Conservation (phyloP, 2,888 invertebrate genomes). For the Halocaridina rubra region DNA sequence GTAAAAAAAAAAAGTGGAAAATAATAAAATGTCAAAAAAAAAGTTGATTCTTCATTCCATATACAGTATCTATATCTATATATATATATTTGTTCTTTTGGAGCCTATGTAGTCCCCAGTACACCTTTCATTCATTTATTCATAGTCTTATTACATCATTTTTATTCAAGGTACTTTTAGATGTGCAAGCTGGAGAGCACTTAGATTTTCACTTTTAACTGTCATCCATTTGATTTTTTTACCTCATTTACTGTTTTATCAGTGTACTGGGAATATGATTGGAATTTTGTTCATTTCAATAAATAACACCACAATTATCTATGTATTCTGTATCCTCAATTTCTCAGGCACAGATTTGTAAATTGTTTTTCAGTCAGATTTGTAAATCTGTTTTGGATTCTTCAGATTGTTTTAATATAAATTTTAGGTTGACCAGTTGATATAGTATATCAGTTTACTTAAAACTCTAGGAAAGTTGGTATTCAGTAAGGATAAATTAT, state of each 20-base stretch:
- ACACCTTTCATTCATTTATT: slow-evolving; percentile 12
- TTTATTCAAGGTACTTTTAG: background rate
- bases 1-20: slow-evolving; percentile 45
- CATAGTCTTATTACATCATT: slow-evolving; percentile 12
- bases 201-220: background rate
- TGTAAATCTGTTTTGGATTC: too few species aligned
- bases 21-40: slow-evolving; percentile 32
- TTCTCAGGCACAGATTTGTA: background rate
- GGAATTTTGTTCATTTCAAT: slow-evolving; percentile 26
- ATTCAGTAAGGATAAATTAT: too few species aligned
- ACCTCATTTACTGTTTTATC: background rate
- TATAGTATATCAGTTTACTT: too few species aligned
- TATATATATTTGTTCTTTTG: slow-evolving; percentile 17
- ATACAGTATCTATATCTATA: slow-evolving; percentile 2
- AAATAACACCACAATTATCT: slow-evolving; percentile 23
- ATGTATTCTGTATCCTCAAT: background rate
- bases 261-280: slow-evolving; percentile 31
- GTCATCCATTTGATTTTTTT: slow-evolving; percentile 24
- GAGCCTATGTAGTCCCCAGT: background rate
- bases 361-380: background rate
- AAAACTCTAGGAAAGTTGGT: too few species aligned
- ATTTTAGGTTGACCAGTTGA: too few species aligned
- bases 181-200: slow-evolving; percentile 1
- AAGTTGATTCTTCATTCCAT: slow-evolving; percentile 48
- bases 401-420: too few species aligned